These are phyloP conservation scores for Todiramphus chloris DNA, from an alignment of 2,113 vertebrate genomes.

Conservation along the genomic window DNA sequence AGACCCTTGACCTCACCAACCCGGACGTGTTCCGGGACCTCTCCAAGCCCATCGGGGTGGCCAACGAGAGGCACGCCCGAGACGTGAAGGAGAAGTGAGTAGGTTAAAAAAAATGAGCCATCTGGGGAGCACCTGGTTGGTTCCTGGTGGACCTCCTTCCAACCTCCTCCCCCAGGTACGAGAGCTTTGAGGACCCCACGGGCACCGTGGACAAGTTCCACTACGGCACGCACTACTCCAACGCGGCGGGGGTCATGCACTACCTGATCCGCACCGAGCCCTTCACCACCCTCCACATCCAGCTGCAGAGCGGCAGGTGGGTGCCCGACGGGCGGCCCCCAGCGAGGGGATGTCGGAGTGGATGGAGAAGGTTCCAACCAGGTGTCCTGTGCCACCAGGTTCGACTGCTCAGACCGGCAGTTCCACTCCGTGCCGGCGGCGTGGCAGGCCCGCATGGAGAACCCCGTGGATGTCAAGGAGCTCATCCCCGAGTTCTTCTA, in stretches of 20 bases:
- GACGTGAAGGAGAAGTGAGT: slow-evolving; percentile 94
- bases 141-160: neutral
- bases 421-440: slow-evolving; percentile 95
- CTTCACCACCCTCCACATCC: slow-evolving; percentile 94
- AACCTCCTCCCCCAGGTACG: slow-evolving; percentile 75
- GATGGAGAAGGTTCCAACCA: accelerated
- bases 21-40: slow-evolving; percentile 90
- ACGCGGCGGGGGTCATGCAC: slow-evolving; percentile 98
- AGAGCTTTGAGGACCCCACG: slow-evolving; percentile 96
- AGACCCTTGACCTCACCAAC: slow-evolving; percentile 86
- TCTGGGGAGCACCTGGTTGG: accelerated
- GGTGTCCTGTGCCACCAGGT: slow-evolving; percentile 73
- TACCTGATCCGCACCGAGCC: slow-evolving; percentile 98
- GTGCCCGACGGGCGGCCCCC: accelerated
- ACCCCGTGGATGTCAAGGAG: slow-evolving; percentile 94
- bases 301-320: slow-evolving; percentile 95
- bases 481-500: slow-evolving; percentile 99
- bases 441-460: slow-evolving; percentile 97
- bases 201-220: slow-evolving; percentile 96
- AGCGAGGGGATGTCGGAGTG: accelerated
- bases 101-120: accelerated
- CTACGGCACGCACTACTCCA: slow-evolving; percentile 98
- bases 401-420: slow-evolving; percentile 96
- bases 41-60: slow-evolving; percentile 96
- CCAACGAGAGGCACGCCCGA: slow-evolving; percentile 90